Evolutionary conservation across 2,888 invertebrate species (phyloP), one percentile per base, ranked within the genome.

Genomic region (Anorthoa munda): DNA sequence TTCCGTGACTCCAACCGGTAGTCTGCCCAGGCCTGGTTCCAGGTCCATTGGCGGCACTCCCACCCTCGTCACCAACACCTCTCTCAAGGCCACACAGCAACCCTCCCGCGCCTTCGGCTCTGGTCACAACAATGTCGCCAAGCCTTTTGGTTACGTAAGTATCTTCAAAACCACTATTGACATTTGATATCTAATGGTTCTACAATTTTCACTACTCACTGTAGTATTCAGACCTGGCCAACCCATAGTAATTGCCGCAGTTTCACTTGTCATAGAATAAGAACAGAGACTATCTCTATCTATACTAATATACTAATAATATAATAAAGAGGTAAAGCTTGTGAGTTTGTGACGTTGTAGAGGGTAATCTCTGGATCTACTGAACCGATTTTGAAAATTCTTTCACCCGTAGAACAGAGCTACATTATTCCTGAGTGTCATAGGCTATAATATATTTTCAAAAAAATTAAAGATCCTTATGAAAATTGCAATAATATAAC

Each of bases 71-170:
- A 99, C 99, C 90, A 98, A 97, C 96, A 99, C 99, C 84, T 99
- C 98, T 82, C 97, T 99, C 88, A 98, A 98, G 90, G 98, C 98
- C 79, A 97, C 97, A 86, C 97, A 96, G 66, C 97, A 97, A 89
- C 97, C 97, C n/a, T 96, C 97, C 79, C 96, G 97, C 88, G 97
- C 97, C 82, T 98, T 99, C 91, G 99, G 99, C 85, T 98, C 98
- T 88, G 98, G 98, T 80, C 98, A 99, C 96, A 99, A 99, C 95
- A 97, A 98, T 89, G 97, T 98, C 81, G 98, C 99, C 60, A 98
- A 98, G 93, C 99, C 99, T 84, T 99, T 99, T 94, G 95, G 96
- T 66, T 96, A 96, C 81, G 96, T 96, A 85, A 93, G 95, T 93
- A 65, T 72, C 12, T 45, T 45, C 7, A 55, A 66, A 39, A 46